Percentiles rank a stretch among this genome's conserved stretches.
Evolutionary conservation across 2,113 vertebrate genomes (phyloP).

Genomic region (Gallinago jamesoni): DNA sequence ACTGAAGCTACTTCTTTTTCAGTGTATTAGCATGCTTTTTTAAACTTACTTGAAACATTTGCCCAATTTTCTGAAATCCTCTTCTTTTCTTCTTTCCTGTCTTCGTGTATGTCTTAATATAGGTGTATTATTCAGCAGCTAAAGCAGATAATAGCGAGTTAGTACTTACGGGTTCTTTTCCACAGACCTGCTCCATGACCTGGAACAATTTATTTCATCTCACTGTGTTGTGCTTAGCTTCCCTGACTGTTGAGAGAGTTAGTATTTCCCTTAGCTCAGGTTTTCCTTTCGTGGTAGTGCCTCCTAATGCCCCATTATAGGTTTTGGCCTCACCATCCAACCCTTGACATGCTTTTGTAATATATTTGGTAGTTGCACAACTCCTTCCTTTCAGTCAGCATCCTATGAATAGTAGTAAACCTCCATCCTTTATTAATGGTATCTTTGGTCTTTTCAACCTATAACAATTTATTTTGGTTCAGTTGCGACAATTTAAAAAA

Average conservation of each 20-base stretch:
- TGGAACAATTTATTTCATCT: constrained; percentile 15
- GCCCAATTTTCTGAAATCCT: not conserved
- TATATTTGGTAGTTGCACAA: not conserved
- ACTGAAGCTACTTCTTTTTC: not conserved
- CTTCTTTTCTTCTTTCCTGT: no score
- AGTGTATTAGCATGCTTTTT: not conserved
- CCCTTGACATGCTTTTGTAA: not conserved
- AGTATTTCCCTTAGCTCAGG: not conserved
- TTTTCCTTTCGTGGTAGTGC: not conserved
- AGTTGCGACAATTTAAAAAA: not conserved
- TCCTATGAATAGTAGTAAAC: not conserved
- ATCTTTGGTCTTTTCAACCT: not conserved
- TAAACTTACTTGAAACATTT: not conserved
- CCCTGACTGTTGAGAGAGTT: not conserved
- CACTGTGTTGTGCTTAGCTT: not conserved
- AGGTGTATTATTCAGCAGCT: not conserved
- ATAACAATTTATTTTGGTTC: not conserved
- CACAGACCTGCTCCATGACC: not conserved
- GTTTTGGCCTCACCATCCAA: not conserved
- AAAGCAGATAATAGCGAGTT: not conserved
- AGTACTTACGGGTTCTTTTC: constrained; percentile 2
- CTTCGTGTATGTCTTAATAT: not conserved
- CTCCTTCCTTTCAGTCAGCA: not conserved
- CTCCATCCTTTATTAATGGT: not conserved
- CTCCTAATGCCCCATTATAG: not conserved